These are phyloP conservation scores for Volucella bombylans DNA, from an alignment of 2,888 invertebrate genomes.

Conservation along the genomic window DNA sequence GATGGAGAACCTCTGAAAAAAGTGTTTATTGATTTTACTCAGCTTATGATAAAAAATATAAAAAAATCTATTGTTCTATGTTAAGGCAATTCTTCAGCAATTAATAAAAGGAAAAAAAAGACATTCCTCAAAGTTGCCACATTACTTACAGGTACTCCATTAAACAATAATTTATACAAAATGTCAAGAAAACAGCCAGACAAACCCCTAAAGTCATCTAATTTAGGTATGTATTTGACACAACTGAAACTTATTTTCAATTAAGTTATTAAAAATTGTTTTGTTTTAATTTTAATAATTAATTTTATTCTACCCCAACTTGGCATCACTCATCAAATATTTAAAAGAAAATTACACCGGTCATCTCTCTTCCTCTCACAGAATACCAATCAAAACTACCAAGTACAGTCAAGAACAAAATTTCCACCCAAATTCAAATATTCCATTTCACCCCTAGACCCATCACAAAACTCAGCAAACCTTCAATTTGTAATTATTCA, in stretches of 20 bases:
- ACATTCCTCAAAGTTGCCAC: no score
- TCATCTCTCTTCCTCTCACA: constrained; percentile 31
- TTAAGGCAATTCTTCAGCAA: no score
- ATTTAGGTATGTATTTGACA: no score
- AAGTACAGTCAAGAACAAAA: constrained; percentile 56
- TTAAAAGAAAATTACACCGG: constrained; percentile 10
- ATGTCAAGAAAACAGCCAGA: no score
- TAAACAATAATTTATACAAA: no score
- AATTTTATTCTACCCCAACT: neutral
- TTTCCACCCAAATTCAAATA: constrained; percentile 45
- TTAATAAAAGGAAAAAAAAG: no score
- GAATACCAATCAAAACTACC: neutral
- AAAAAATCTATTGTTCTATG: no score
- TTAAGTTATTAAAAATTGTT: neutral
- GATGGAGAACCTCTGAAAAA: no score
- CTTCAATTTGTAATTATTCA: neutral
- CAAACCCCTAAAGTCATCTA: no score
- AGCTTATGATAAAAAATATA: no score
- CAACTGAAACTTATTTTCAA: neutral
- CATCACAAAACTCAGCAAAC: neutral
- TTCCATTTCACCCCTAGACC: constrained; percentile 2
- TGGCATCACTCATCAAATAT: constrained; percentile 70
- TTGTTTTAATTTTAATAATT: constrained; percentile 1
- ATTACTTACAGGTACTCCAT: no score
- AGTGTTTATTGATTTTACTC: no score